phyloP scores from a whole-genome alignment of 1,140 invertebrate genomes.

The Elymnias hypermnestra region DNA sequence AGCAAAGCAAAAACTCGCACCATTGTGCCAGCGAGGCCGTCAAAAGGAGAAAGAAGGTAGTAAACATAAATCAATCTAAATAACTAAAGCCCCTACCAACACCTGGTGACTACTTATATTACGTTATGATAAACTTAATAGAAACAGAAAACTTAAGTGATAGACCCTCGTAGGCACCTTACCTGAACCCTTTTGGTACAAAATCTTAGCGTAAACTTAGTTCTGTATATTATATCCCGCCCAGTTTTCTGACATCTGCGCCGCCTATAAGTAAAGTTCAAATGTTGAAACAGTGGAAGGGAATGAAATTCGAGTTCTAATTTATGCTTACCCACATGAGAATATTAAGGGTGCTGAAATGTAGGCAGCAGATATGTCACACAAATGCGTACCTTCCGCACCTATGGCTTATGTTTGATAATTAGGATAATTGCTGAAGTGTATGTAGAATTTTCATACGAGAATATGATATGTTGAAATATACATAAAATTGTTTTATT shows the following conservation, averaged over 20 bases:
- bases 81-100: constrained; percentile 13
- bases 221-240: constrained; percentile 23
- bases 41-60: too few species aligned
- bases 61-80: constrained; percentile 11
- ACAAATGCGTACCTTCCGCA: constrained; percentile 36
- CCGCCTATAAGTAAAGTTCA: constrained; percentile 52
- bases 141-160: constrained; percentile 26
- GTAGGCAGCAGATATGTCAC: constrained; percentile 40
- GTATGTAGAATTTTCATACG: too few species aligned
- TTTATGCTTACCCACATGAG: constrained; percentile 53
- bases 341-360: constrained; percentile 44
- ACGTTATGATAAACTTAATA: constrained; percentile 24
- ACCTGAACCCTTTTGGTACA: constrained; percentile 24
- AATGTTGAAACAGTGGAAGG: constrained; percentile 51
- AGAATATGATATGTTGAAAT: too few species aligned
- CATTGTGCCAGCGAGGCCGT: too few species aligned
- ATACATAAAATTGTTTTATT: too few species aligned
- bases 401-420: constrained; percentile 47
- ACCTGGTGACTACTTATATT: constrained; percentile 18
- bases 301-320: constrained; percentile 62
- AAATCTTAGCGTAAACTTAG: constrained; percentile 26
- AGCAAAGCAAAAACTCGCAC: too few species aligned
- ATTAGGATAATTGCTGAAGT: constrained; percentile 35
- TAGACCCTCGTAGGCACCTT: constrained; percentile 23
- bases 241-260: constrained; percentile 37